Conservation (phyloP, 2,888 invertebrate genomes). For the Myathropa florea region DNA sequence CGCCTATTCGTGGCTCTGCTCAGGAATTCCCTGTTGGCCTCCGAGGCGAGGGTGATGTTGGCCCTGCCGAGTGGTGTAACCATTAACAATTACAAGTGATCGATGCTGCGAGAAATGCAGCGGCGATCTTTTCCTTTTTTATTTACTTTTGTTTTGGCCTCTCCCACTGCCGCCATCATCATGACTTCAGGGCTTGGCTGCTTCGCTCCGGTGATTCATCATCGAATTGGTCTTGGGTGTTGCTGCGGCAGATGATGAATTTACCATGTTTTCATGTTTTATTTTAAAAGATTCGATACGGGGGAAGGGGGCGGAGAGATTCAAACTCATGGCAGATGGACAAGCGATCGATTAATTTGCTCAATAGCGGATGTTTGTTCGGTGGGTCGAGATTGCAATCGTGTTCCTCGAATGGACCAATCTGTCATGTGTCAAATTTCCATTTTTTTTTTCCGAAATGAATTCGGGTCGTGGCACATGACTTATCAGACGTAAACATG, state of each 20-base stretch:
- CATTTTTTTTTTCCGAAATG: not conserved
- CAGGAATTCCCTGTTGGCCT: not conserved
- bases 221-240: constrained; percentile 64
- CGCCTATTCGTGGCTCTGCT: not conserved
- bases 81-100: constrained; percentile 68
- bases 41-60: constrained; percentile 7
- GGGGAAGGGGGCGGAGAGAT: not conserved
- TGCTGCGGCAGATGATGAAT: constrained; percentile 58
- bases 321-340: constrained; percentile 55
- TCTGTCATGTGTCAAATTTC: constrained; percentile 45
- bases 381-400: constrained; percentile 48
- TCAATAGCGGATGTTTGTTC: constrained; percentile 25
- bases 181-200: constrained; percentile 42
- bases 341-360: constrained; percentile 63
- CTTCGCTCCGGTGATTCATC: constrained; percentile 57
- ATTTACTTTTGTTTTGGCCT: not conserved
- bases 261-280: constrained; percentile 6
- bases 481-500: not conserved
- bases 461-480: constrained; percentile 11
- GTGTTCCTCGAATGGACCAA: constrained; percentile 7
- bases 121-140: constrained; percentile 33
- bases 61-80: constrained; percentile 12
- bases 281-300: constrained; percentile 41
- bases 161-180: not conserved
- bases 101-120: constrained; percentile 65